These are phyloP conservation scores for Antigone vipio DNA, from an alignment of 2,113 vertebrate species.

Conservation along the genomic window DNA sequence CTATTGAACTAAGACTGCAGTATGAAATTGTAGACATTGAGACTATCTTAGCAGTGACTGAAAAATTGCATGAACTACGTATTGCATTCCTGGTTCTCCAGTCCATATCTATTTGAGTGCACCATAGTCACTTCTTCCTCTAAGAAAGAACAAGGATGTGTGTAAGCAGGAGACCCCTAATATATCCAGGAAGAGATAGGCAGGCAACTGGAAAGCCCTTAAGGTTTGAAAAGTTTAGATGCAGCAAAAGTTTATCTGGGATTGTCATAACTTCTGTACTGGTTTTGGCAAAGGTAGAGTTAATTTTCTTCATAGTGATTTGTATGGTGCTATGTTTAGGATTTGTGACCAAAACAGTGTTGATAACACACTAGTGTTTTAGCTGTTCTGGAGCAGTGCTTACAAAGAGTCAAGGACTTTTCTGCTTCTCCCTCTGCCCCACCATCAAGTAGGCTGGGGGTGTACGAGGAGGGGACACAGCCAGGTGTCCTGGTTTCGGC, in stretches of 20 bases:
- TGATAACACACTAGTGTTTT: fast-evolving
- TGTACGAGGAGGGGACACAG: neutral
- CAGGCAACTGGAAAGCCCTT: neutral
- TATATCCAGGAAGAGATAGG: neutral
- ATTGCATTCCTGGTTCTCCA: neutral
- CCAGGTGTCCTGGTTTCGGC: no score
- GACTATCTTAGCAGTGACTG: neutral
- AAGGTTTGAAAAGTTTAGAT: neutral
- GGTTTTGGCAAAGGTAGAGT: neutral
- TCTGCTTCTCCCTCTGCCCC: neutral
- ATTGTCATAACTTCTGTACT: neutral
- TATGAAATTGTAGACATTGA: neutral
- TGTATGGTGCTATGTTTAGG: neutral
- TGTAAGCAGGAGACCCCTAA: neutral
- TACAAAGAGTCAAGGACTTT: neutral
- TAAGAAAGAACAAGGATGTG: neutral
- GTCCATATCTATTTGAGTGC: neutral
- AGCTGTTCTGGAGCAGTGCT: neutral
- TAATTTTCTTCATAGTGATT: neutral
- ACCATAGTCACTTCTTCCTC: neutral
- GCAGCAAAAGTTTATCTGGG: neutral
- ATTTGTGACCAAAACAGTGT: neutral
- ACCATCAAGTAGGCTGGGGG: fast-evolving
- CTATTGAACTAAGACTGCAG: neutral
- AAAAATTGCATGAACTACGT: neutral